Conservation (phyloP, 2,888 invertebrate species). For the Buathra laborator region DNA sequence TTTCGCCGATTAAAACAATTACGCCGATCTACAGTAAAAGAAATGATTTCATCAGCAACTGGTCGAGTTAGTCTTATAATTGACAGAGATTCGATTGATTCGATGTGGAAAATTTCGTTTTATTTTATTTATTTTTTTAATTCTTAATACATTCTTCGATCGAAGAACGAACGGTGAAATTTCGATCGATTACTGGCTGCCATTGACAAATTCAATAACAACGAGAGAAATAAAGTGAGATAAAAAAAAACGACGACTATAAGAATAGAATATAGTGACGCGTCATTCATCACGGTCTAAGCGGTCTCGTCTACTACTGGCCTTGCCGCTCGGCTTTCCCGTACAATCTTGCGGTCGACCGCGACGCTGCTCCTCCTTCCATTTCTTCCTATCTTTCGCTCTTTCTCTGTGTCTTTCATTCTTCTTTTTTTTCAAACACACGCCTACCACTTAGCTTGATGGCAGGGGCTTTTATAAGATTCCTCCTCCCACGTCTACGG, state of each 20-base stretch:
- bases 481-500: conserved; percentile 46
- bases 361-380: conserved; percentile 66
- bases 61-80: neutral
- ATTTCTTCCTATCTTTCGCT: conserved; percentile 44
- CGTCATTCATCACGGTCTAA: conserved; percentile 52
- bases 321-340: conserved; percentile 35
- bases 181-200: conserved; percentile 40
- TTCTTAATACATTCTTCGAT: neutral
- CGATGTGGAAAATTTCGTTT: conserved; percentile 19
- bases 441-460: conserved; percentile 67
- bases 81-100: neutral
- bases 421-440: conserved; percentile 58
- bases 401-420: conserved; percentile 39
- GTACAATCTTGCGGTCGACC: conserved; percentile 81
- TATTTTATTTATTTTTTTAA: conserved; percentile 9
- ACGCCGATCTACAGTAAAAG: neutral
- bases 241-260: conserved; percentile 19
- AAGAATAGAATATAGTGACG: conserved; percentile 49
- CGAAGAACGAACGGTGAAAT: conserved; percentile 31
- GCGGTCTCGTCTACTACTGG: conserved; percentile 49
- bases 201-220: conserved; percentile 55
- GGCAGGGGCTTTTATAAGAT: conserved; percentile 59
- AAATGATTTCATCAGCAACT: neutral
- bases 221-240: conserved; percentile 14
- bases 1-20: neutral